phyloP scores from a whole-genome alignment of 2,888 invertebrate genomes.

The Ornithoptera priamus region DNA sequence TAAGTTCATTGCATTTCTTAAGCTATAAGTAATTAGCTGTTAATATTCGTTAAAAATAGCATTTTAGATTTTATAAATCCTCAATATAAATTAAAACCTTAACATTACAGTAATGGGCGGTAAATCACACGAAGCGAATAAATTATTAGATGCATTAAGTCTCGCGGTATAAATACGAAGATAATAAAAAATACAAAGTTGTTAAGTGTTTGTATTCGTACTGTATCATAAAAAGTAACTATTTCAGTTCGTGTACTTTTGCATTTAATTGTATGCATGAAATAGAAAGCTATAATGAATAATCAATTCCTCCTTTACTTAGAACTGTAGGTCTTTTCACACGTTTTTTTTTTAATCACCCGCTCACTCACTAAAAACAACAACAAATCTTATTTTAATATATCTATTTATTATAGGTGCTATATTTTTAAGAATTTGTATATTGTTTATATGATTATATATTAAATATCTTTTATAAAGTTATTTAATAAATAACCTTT shows the following conservation, averaged over 20 bases:
- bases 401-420: too few relatives aligned
- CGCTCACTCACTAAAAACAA: too few relatives aligned
- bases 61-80: conserved; percentile 61
- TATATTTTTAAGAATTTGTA: too few relatives aligned
- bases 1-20: neutral
- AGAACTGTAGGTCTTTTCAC: neutral
- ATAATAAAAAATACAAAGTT: conserved; percentile 48
- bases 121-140: conserved; percentile 69
- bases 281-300: neutral
- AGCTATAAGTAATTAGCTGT: neutral
- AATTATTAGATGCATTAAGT: conserved; percentile 64
- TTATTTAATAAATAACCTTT: too few relatives aligned
- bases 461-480: too few relatives aligned
- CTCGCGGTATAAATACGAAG: conserved; percentile 52
- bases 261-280: neutral
- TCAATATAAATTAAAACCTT: conserved; percentile 59
- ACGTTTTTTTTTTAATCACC: too few relatives aligned
- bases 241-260: neutral
- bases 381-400: too few relatives aligned
- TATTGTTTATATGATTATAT: too few relatives aligned
- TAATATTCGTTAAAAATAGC: conserved; percentile 47
- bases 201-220: conserved; percentile 33
- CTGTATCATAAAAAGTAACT: conserved; percentile 41
- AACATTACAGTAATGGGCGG: conserved; percentile 58
- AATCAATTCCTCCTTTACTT: neutral